Evolutionary conservation across 2,797 vertebrate genomes (phyloP), one percentile per base, ranked within the genome.

Genomic region (Erethizon dorsatum): DNA sequence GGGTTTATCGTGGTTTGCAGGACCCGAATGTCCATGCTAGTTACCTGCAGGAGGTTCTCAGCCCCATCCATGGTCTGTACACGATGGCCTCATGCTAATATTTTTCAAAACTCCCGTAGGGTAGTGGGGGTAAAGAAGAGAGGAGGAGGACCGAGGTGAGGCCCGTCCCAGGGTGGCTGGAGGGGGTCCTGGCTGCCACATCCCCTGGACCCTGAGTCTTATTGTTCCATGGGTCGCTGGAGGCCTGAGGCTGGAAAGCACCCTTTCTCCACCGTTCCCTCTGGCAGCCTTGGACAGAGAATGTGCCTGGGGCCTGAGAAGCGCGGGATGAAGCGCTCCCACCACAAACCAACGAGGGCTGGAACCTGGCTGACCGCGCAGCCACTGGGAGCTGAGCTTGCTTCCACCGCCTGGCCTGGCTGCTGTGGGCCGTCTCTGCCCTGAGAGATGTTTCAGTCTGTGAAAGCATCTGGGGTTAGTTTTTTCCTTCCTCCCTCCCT

Each of bases 311-410:
- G 50, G 33, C 15, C 65, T 33, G 56, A 65, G 73, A 67, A 24
- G 20, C 41, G 0, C 84, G 45, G 54, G 54, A 24, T 13, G 52
- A 37, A 37, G 52, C 0, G 17, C 18, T 52, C 41, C 10, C 50
- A 14, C 7, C 31, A 33, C 12, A 3, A 20, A 47, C 20, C 7
- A 22, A 17, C 11, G 33, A 37, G 37, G 7, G 15, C 50, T 4
- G 14, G n/a, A 56, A 12, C 61, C 24, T 31, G 15, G 54, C 10
- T 9, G 1, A 12, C 14, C 14, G 69, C 26, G 0, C 0, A 1
- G 26, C 33, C 31, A 1, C 1, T 17, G 45, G 31, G 9, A 33
- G 20, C 10, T 57, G 17, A 0, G 6, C 31, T 28, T 7, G 26
- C 26, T 41, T 24, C 33, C 14, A 1, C 3, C 3, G 3, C 4